Base-by-base conservation (phyloP, 1,140 invertebrate genomes). In the Caenorhabditis inopinata region DNA sequence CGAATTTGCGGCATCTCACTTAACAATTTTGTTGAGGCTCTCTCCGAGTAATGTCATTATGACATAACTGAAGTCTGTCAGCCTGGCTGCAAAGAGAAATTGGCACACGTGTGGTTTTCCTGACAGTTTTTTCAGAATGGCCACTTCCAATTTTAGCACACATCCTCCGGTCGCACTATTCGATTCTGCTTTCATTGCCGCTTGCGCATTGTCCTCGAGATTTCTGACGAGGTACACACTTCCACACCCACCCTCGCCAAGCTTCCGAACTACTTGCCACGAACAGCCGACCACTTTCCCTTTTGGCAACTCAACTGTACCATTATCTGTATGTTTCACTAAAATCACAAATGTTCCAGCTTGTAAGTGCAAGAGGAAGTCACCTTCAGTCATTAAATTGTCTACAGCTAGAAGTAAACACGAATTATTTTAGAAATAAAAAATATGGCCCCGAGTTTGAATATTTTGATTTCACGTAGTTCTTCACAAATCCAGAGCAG, bases 1-100 rank as follows among this genome's bases (percentile, higher is more conserved):
- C n/a, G n/a, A n/a, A 11, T 23, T 16, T 21, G 1, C 14, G 11
- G 2, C 23, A 53, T 23, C 58, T 32, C 48, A 42, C 58, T 84
- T 81, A 47, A 84, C 49, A 5, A 85, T 16, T 47, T 80, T 27
- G 25, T 78, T 80, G 5, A 85, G 51, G 53, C 38, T 62, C 14
- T 85, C 78, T 3, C 85, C 85, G 21, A 86, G 77, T 23, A 85
- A 45, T 23, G 85, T 86, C 85, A 85, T 85, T 5, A 85, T 81
- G 53, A 85, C 85, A 38, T 85, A 85, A 48, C 75, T 81, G 53
- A 74, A 84, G 25, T 80, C 79, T 6, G 38, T 74, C 3, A 77
- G 80, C n/a, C 68, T 76, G 42, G 73, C 79, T 51, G 79, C 49
- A 35, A 62, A 38, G 2, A 82, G 38, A 51, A 83, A 47, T 32